These are phyloP conservation scores for Masticophis lateralis DNA, from an alignment of 2,797 vertebrate species.

Conservation along the genomic window DNA sequence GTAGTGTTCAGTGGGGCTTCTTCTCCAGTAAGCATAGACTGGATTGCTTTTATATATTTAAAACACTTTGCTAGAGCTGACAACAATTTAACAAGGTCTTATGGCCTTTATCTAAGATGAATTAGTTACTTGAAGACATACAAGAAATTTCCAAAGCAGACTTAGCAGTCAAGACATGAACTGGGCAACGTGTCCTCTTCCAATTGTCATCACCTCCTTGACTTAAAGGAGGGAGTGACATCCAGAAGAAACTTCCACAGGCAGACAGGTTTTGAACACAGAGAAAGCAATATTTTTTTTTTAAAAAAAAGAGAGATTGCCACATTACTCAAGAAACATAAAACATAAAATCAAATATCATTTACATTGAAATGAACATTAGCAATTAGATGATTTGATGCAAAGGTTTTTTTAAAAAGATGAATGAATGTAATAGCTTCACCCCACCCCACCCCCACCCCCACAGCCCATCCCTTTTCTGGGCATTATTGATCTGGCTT, in stretches of 20 bases:
- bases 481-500: slow-evolving; percentile 64
- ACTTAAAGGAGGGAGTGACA: slow-evolving; percentile 57
- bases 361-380: slow-evolving; percentile 56
- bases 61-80: neutral
- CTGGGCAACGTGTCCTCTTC: slow-evolving; percentile 56
- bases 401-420: slow-evolving; percentile 48
- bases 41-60: neutral
- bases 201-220: slow-evolving; percentile 56
- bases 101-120: neutral
- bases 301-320: slow-evolving; percentile 6
- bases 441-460: neutral
- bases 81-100: neutral
- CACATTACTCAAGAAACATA: slow-evolving; percentile 44
- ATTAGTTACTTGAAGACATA: slow-evolving; percentile 19
- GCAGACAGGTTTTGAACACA: slow-evolving; percentile 63
- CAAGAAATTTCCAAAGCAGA: slow-evolving; percentile 55
- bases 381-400: slow-evolving; percentile 63
- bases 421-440: neutral
- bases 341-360: slow-evolving; percentile 61
- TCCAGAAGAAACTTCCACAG: slow-evolving; percentile 53
- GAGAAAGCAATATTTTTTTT: slow-evolving; percentile 55
- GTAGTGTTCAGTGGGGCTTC: neutral
- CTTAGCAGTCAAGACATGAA: slow-evolving; percentile 57
- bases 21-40: neutral
- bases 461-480: neutral